Evolutionary conservation across 2,113 vertebrate species (phyloP).

Genomic region (Oncorhynchus nerka): DNA sequence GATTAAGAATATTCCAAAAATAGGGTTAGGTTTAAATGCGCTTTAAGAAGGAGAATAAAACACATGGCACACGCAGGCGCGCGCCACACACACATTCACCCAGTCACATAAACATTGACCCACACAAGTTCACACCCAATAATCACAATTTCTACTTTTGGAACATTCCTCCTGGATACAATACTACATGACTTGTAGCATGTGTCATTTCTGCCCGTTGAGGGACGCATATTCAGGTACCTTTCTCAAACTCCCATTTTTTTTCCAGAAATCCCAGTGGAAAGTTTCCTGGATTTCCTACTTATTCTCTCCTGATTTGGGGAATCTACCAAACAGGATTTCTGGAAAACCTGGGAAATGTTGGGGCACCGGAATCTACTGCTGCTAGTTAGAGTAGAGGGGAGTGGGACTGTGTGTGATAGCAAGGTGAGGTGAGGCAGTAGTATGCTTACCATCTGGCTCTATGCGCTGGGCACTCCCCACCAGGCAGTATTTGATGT

Average conservation of each 20-base stretch:
- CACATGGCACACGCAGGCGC: constrained; percentile 36
- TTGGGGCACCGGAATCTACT: too few species aligned
- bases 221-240: too few species aligned
- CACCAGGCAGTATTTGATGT: constrained; percentile 93
- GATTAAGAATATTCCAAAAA: constrained; percentile 66
- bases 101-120: constrained; percentile 26
- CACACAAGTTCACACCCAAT: neutral
- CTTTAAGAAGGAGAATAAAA: constrained; percentile 56
- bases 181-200: neutral
- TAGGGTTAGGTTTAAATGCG: constrained; percentile 65
- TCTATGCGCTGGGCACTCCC: constrained; percentile 86
- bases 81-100: constrained; percentile 30
- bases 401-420: neutral
- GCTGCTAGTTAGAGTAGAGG: too few species aligned
- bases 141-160: neutral
- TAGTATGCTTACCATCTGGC: constrained; percentile 81
- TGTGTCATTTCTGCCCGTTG: neutral
- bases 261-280: too few species aligned
- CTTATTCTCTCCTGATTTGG: too few species aligned
- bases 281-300: too few species aligned
- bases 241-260: too few species aligned
- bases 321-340: too few species aligned
- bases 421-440: neutral
- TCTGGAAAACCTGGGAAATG: too few species aligned
- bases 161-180: neutral